Base-by-base conservation (phyloP, 2,888 invertebrate genomes). In the Ephialtes manifestator region DNA sequence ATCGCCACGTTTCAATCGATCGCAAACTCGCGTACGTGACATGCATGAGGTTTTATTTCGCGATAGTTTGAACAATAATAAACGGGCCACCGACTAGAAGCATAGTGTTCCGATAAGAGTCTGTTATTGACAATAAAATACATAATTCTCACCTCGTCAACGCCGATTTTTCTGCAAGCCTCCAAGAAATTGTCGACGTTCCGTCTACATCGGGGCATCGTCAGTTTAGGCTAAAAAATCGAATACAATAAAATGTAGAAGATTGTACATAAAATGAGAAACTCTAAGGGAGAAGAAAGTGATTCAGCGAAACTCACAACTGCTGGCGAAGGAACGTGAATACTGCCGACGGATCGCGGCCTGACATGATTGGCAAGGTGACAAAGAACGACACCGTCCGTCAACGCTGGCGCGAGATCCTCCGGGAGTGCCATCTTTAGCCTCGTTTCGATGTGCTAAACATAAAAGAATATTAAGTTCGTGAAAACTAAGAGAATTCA, bases 141-240 rank as follows among this genome's bases (percentile, higher is more conserved):
- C 31, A 43, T 39, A 70, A 82, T 71, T 94, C 97, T 96, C 94
- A 99, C 99, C 97, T 98, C 98, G 94, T 98, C 97, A 15, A 99
- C 98, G 88, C 99, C 99, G 91, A 99, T 98, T 94, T 96, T 97
- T 85, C 98, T 96, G 94, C 99, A 99, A 28, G 99, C 99, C 92
- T 98, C 98, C 89, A 99, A 95, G 93, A 99, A 99, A 95, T 99
- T 99, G 94, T 99, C 99, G 39, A 99, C 98, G 94, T 99, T 99
- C 92, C 98, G 96, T 91, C 98, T 96, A 95, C 98, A 98, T 90
- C 99, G 96, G 58, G 99, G 98, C 97, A 98, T 97, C n/a, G 98
- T 98, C 89, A 99, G 94, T 94, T 98, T 98, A 51, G 98, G 98
- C 98, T 99, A 67, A 77, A 65, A 20, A n/a, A 8, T 13, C 63